phyloP scores from a whole-genome alignment of 2,113 vertebrate species.

The Onychostruthus taczanowskii region DNA sequence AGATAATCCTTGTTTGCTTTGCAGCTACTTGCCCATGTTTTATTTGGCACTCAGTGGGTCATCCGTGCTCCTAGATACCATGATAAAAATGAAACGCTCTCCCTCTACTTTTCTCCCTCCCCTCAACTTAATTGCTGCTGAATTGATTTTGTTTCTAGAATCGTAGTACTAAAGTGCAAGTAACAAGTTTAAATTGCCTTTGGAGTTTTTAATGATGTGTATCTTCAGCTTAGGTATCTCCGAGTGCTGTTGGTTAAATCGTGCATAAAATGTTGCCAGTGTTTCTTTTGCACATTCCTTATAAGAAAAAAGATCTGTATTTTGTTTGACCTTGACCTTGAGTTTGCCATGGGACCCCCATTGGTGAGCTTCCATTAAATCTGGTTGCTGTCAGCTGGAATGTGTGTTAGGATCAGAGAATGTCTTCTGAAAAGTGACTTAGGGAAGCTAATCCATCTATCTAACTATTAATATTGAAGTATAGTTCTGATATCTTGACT shows the following conservation, averaged over 20 bases:
- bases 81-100: neutral
- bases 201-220: neutral
- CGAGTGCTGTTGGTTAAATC: rapidly evolving
- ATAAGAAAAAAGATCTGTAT: neutral
- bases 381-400: neutral
- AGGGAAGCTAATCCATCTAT: neutral
- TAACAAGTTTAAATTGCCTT: neutral
- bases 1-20: neutral
- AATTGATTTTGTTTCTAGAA: neutral
- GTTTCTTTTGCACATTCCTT: neutral
- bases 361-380: neutral
- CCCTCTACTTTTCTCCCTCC: rapidly evolving
- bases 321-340: neutral
- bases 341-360: neutral
- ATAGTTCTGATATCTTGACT: neutral
- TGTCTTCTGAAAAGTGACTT: neutral
- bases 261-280: neutral
- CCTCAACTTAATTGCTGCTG: neutral
- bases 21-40: neutral
- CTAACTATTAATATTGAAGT: neutral
- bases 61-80: rapidly evolving
- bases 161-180: neutral
- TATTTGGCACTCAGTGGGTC: neutral
- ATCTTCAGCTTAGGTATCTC: rapidly evolving
- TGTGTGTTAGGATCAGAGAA: neutral